Evolutionary conservation across 2,888 invertebrate genomes (phyloP).

Genomic region (Thereva nobilitata): DNA sequence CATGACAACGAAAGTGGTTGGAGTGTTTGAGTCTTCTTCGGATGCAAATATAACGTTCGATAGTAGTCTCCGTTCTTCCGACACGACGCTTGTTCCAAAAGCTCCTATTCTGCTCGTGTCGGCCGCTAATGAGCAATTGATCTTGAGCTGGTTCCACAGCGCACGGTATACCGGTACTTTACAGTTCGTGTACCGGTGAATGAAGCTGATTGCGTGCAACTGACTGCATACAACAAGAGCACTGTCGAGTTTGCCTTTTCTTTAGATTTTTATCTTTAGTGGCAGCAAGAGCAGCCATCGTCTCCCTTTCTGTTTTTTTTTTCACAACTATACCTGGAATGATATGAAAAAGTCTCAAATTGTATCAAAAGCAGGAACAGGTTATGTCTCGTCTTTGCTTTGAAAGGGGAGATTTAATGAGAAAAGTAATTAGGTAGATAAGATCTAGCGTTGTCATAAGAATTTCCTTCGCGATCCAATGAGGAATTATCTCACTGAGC

Average conservation of each 20-base stretch:
- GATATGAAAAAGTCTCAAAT: conserved; percentile 16
- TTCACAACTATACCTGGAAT: conserved; percentile 21
- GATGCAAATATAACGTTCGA: too few relatives aligned
- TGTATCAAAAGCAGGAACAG: not conserved
- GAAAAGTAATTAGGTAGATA: conserved; percentile 22
- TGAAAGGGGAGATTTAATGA: conserved; percentile 4
- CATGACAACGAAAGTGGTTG: too few relatives aligned
- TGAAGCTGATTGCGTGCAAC: conserved; percentile 27
- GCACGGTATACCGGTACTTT: conserved; percentile 48
- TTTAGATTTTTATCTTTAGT: conserved; percentile 52
- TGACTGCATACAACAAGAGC: conserved; percentile 5
- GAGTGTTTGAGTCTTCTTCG: too few relatives aligned
- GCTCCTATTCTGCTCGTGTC: conserved; percentile 24
- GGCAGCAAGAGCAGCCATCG: conserved; percentile 1
- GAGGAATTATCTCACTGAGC: too few relatives aligned
- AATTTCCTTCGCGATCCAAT: conserved; percentile 58
- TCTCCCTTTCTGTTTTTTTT: conserved; percentile 4
- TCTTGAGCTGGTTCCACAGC: conserved; percentile 15
- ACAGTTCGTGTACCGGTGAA: conserved; percentile 40
- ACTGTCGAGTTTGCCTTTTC: conserved; percentile 52
- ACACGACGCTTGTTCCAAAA: too few relatives aligned
- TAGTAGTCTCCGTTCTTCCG: too few relatives aligned
- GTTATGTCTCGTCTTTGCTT: too few relatives aligned
- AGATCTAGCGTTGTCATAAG: conserved; percentile 18
- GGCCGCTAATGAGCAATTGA: conserved; percentile 30